Evolutionary conservation across 2,113 vertebrate species (phyloP), one percentile per base, ranked within the genome.

Genomic region (Dromaius novaehollandiae): DNA sequence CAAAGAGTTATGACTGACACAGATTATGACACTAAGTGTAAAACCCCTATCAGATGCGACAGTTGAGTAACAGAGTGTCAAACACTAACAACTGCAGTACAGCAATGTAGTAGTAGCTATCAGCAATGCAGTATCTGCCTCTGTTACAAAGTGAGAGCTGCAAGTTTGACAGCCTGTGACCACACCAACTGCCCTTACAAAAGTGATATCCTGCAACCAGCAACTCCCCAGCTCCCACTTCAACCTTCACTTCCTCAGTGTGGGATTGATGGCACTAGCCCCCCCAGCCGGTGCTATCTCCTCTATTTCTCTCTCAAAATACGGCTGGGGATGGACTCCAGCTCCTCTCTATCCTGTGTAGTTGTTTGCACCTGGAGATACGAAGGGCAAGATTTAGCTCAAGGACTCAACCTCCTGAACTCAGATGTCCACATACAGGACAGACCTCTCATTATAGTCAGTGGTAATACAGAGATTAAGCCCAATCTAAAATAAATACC

Each of bases 181-280:
- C 0, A 8, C n/a, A 10, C 17, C 0, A 0, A 20, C 34, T 8
- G 21, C 68, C 44, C 58, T 56, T 17, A 65, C 36, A 48, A 42
- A 42, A 9, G 46, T 2, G 13, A 8, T 7, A 4, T 2, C 1
- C 42, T 16, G 69, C 74, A 34, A 19, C 4, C 0, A 70, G 34
- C 61, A 73, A 32, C 6, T n/a, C 28, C 17, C 30, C 63, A 26
- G 66, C 60, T 76, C 30, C 34, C 36, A 19, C 24, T 18, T 22
- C 70, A 30, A 13, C 70, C 78, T 40, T 75, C 56, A 50, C 61
- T 8, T 42, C 78, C 82, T 40, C 73, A 6, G n/a, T 3, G 11
- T 1, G 7, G n/a, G 13, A n/a, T 12, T 1, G 3, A 81, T 74
- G 55, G 9, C 15, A 24, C n/a, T 4, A 26, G 6, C 26, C 44